These are phyloP conservation scores for Caenorhabditis macrosperma DNA, from an alignment of 2,888 invertebrate genomes.

Conservation along the genomic window DNA sequence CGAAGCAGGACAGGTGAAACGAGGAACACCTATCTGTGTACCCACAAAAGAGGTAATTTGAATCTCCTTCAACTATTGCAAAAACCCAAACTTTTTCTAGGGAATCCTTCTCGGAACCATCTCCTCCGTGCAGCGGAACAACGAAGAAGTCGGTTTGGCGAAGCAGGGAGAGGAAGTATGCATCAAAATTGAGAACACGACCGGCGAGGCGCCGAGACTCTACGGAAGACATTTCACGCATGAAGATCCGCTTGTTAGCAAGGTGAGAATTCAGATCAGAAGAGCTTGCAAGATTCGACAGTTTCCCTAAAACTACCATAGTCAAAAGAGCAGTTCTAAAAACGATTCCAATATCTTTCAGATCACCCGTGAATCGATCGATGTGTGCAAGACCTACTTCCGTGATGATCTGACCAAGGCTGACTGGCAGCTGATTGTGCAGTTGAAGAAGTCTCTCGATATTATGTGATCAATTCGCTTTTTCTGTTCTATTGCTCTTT, in stretches of 20 bases:
- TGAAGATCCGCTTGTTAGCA: constrained; percentile 94
- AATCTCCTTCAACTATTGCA: constrained; percentile 5
- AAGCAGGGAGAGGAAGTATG: constrained; percentile 90
- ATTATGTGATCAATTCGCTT: constrained; percentile 82
- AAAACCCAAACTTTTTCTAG: constrained; percentile 83
- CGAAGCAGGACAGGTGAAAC: constrained; percentile 94
- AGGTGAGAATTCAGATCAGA: constrained; percentile 78
- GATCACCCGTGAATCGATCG: constrained; percentile 97
- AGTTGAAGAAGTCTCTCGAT: constrained; percentile 96
- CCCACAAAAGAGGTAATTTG: constrained; percentile 91
- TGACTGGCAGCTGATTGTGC: constrained; percentile 98
- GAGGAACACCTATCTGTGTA: constrained; percentile 97
- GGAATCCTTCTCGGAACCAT: constrained; percentile 94
- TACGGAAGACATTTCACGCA: constrained; percentile 98
- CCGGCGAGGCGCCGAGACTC: constrained; percentile 99
- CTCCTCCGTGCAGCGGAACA: constrained; percentile 94
- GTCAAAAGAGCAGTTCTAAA: not conserved
- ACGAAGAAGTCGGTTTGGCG: constrained; percentile 94
- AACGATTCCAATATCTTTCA: constrained; percentile 82
- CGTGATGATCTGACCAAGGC: constrained; percentile 95
- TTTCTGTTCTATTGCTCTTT: not conserved
- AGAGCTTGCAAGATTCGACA: no score
- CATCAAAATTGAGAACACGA: constrained; percentile 92
- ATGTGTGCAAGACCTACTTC: constrained; percentile 99
- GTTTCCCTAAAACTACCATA: not conserved